phyloP scores from a whole-genome alignment of 2,113 vertebrate genomes.

The Catharus minimus region DNA sequence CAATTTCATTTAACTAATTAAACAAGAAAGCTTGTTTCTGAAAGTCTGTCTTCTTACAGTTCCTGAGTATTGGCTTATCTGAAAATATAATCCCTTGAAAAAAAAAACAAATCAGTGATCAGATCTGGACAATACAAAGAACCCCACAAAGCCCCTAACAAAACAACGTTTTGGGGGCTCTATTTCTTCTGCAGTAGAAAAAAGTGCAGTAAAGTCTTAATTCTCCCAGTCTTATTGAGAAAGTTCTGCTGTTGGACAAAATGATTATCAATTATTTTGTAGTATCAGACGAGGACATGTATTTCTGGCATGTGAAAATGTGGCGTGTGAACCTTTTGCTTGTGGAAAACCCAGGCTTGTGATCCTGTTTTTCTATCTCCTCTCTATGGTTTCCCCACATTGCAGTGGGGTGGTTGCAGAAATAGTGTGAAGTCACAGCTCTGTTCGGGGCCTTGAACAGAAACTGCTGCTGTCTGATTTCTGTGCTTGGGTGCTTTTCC shows the following conservation, averaged over 20 bases:
- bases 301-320: neutral
- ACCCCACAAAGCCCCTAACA: rapidly evolving
- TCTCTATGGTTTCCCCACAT: neutral
- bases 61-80: neutral
- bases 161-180: rapidly evolving
- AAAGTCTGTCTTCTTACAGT: rapidly evolving
- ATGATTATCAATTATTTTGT: neutral
- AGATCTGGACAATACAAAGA: neutral
- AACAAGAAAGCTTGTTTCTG: neutral
- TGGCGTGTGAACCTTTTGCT: neutral
- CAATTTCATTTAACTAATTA: neutral
- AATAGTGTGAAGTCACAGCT: neutral
- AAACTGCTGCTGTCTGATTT: neutral
- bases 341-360: neutral
- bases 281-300: rapidly evolving
- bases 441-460: neutral
- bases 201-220: neutral
- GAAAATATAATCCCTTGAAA: neutral
- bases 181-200: neutral
- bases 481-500: neutral
- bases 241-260: rapidly evolving
- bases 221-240: neutral
- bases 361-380: neutral
- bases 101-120: neutral
- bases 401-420: neutral